A percentile compares a stretch with the other conserved stretches of the same genome.
These are phyloP conservation scores for Orycteropus afer DNA, from an alignment of 2,113 vertebrate species.

Conservation along the genomic window DNA sequence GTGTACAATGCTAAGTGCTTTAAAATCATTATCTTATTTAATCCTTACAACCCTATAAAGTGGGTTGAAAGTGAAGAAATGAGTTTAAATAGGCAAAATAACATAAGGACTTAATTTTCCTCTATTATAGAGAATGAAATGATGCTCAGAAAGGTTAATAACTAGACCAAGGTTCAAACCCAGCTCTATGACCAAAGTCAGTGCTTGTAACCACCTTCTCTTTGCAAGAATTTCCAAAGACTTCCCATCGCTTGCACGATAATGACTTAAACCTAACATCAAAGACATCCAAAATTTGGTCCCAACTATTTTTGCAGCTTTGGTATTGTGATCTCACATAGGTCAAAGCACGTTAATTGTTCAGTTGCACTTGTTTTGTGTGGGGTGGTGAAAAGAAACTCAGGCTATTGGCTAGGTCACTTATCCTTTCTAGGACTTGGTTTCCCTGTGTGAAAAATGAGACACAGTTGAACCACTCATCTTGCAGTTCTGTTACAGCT, in stretches of 20 bases:
- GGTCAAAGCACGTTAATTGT: background rate
- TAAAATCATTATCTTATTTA: background rate
- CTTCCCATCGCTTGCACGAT: background rate
- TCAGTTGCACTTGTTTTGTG: background rate
- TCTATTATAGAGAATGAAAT: background rate
- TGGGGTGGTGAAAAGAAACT: background rate
- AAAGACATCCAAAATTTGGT: background rate
- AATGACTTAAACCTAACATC: background rate
- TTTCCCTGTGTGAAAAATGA: background rate
- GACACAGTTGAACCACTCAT: background rate
- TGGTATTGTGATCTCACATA: background rate
- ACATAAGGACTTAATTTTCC: background rate
- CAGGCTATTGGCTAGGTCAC: background rate
- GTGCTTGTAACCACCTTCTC: background rate
- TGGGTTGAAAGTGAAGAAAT: conserved; percentile 25
- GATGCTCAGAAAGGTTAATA: background rate
- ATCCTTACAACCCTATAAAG: background rate
- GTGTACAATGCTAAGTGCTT: background rate
- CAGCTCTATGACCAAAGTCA: background rate
- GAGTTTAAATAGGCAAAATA: background rate
- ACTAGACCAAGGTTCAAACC: background rate
- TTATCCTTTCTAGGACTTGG: background rate
- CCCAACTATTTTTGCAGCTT: background rate
- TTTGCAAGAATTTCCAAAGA: background rate
- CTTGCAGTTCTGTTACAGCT: background rate